Conservation (phyloP, 2,888 invertebrate genomes). For the Tipula unca region DNA sequence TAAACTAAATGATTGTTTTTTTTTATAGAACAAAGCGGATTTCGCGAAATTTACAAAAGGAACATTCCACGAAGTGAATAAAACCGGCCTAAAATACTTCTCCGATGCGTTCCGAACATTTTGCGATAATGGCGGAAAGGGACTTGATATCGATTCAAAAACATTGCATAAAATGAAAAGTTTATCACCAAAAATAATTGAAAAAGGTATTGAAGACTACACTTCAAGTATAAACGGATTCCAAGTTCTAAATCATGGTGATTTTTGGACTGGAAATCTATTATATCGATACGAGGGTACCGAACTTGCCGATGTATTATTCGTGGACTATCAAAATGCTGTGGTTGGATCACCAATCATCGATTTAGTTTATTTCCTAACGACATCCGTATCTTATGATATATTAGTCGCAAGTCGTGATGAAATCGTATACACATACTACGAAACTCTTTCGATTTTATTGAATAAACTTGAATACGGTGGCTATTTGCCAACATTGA, state of each 20-base stretch:
- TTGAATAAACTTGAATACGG: constrained; percentile 22
- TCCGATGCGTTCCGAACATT: constrained; percentile 22
- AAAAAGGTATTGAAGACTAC: constrained; percentile 23
- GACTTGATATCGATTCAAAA: constrained; percentile 21
- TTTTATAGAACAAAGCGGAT: constrained; percentile 15
- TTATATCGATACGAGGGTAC: constrained; percentile 23
- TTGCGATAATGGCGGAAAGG: constrained; percentile 23
- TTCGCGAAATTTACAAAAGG: constrained; percentile 21
- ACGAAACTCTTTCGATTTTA: constrained; percentile 21
- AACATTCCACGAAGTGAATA: constrained; percentile 23
- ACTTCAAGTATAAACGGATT: constrained; percentile 23
- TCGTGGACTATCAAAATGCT: constrained; percentile 25
- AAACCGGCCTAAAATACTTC: constrained; percentile 22
- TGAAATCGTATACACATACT: constrained; percentile 24
- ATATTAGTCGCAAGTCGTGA: constrained; percentile 21
- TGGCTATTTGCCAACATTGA: constrained; percentile 22
- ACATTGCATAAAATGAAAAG: constrained; percentile 22
- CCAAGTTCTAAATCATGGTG: constrained; percentile 24
- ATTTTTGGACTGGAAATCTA: constrained; percentile 25
- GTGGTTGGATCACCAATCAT: constrained; percentile 25
- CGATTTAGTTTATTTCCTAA: constrained; percentile 25
- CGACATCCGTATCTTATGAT: constrained; percentile 23
- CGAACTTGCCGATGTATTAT: constrained; percentile 22
- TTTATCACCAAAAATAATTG: constrained; percentile 21
- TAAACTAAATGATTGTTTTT: background rate